phyloP scores from a whole-genome alignment of 64 coral and sea anemone genomes.

The Stylophora pistillata region DNA sequence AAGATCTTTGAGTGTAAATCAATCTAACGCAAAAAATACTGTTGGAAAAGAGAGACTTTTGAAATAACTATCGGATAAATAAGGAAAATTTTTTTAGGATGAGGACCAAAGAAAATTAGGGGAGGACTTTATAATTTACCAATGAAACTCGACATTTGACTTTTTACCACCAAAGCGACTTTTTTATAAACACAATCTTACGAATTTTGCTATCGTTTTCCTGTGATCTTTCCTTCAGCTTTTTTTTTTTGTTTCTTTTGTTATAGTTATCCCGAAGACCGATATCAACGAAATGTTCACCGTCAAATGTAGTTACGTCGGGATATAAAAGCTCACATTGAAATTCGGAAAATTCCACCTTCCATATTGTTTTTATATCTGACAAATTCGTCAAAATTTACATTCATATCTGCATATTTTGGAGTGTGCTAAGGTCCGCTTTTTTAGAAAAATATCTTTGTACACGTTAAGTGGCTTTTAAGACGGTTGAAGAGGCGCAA shows the following conservation, averaged over 20 bases:
- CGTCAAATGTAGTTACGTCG: background rate
- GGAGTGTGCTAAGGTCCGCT: background rate
- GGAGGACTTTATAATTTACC: background rate
- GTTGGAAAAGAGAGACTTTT: background rate
- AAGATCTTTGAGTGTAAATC: background rate
- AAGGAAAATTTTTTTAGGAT: background rate
- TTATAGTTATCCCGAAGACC: too few species aligned
- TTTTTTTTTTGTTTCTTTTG: too few species aligned
- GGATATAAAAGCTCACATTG: background rate
- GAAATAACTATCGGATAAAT: background rate
- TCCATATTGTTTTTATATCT: background rate
- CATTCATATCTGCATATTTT: background rate
- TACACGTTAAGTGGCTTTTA: background rate
- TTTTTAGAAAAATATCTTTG: background rate
- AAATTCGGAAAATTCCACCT: background rate
- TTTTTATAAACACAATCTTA: background rate
- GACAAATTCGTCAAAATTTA: background rate
- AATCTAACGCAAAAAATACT: background rate
- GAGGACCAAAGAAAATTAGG: background rate
- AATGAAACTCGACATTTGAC: too few species aligned
- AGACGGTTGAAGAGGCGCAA: background rate
- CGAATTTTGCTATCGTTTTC: background rate
- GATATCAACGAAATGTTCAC: background rate
- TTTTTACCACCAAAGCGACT: background rate
- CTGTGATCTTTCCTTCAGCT: background rate